These are phyloP conservation scores for Plectrocnemia conspersa DNA, from an alignment of 1,140 invertebrate species.

Conservation along the genomic window DNA sequence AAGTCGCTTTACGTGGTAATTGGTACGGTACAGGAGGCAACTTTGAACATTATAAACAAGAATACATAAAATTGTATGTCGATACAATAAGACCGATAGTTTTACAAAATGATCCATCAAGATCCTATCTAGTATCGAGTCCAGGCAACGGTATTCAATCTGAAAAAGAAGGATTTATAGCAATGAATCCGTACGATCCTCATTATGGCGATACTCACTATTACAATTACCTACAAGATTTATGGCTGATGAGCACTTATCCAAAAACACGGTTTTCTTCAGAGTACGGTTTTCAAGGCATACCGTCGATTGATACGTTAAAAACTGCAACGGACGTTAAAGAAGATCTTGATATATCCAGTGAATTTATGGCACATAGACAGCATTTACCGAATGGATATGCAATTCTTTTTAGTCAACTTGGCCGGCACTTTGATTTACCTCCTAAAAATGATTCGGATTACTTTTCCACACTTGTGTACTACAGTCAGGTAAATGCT, in stretches of 20 bases:
- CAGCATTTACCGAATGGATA: conserved; percentile 79
- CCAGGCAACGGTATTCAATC: conserved; percentile 85
- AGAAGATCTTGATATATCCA: conserved; percentile 59
- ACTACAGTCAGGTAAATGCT: conserved; percentile 66
- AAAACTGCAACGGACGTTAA: conserved; percentile 49
- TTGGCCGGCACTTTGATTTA: conserved; percentile 57
- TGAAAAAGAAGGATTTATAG: conserved; percentile 69
- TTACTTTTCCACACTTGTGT: conserved; percentile 59
- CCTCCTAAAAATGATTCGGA: conserved; percentile 49
- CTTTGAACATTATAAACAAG: conserved; percentile 61
- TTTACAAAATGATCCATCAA: conserved; percentile 54
- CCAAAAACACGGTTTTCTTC: conserved; percentile 83
- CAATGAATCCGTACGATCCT: conserved; percentile 69
- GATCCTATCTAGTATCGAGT: conserved; percentile 79
- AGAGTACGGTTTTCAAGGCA: conserved; percentile 93
- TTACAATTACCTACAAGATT: conserved; percentile 81
- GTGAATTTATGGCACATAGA: conserved; percentile 64
- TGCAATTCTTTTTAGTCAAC: conserved; percentile 54
- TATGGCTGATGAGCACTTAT: conserved; percentile 74
- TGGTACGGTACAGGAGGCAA: conserved; percentile 71
- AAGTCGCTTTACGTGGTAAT: conserved; percentile 77
- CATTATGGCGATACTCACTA: conserved; percentile 91
- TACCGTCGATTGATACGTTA: conserved; percentile 67
- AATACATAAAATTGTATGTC: conserved; percentile 86
- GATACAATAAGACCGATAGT: conserved; percentile 69